Percentiles rank a stretch among this genome's conserved stretches.
phyloP scores from a whole-genome alignment of 2,888 invertebrate species.

The Cynaeus angustus region DNA sequence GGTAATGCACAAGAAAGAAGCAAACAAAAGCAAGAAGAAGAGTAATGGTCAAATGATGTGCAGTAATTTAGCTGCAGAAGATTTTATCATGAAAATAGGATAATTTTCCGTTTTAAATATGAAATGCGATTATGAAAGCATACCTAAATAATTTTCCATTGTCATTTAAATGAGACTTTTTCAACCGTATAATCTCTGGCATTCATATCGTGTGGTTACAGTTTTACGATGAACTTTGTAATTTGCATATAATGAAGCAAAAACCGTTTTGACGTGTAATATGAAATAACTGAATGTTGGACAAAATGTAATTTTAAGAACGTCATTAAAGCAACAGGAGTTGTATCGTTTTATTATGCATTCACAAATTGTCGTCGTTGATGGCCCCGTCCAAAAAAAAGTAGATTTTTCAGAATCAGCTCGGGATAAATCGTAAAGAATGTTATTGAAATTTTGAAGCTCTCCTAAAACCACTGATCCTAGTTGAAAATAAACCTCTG shows the following conservation, averaged over 20 bases:
- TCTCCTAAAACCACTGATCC: conserved; percentile 1
- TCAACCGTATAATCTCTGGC: conserved; percentile 12
- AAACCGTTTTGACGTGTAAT: background rate
- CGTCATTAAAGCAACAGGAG: background rate
- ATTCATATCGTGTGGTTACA: conserved; percentile 27
- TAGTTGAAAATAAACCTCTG: conserved; percentile 15
- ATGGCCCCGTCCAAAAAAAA: too few relatives aligned
- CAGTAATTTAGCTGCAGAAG: background rate
- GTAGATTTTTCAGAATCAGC: background rate
- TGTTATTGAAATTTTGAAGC: conserved; percentile 7
- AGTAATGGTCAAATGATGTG: too few relatives aligned
- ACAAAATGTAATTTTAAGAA: background rate
- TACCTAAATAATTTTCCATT: conserved; percentile 4
- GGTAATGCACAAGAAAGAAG: too few relatives aligned
- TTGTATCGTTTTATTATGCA: too few relatives aligned
- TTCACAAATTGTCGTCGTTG: too few relatives aligned
- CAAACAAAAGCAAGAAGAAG: too few relatives aligned
- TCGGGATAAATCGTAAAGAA: conserved; percentile 7
- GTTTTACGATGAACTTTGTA: conserved; percentile 21
- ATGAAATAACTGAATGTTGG: conserved; percentile 6
- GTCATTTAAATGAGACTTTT: conserved; percentile 28
- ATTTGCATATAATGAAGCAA: conserved; percentile 27
- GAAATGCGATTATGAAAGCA: background rate
- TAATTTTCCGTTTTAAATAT: conserved; percentile 7
- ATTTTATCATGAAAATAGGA: background rate